Conservation (phyloP, 2,797 vertebrate genomes). For the Silurus lanzhouensis region DNA sequence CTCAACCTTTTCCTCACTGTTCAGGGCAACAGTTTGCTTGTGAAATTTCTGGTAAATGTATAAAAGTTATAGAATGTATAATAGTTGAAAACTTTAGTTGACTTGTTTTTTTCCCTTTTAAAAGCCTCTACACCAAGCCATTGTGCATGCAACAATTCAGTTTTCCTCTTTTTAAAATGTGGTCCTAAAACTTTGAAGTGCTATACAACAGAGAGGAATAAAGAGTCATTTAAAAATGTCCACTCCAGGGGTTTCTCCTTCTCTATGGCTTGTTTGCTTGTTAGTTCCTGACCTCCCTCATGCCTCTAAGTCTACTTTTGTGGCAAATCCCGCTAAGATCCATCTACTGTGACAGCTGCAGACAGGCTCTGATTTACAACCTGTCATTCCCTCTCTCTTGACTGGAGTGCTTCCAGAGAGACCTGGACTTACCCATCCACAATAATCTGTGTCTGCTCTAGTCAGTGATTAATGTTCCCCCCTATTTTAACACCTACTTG, state of each 20-base stretch:
- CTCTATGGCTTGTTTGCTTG: constrained; percentile 44
- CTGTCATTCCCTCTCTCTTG: constrained; percentile 63
- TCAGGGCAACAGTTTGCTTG: background rate
- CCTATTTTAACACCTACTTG: constrained; percentile 57
- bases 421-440: constrained; percentile 63
- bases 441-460: constrained; percentile 68
- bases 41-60: background rate
- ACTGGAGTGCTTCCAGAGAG: constrained; percentile 63
- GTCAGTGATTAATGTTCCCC: constrained; percentile 71
- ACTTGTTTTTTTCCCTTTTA: background rate
- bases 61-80: background rate
- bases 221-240: constrained; percentile 20
- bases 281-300: constrained; percentile 55
- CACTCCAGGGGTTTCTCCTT: constrained; percentile 26
- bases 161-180: background rate
- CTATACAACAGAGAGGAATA: constrained; percentile 11
- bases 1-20: background rate
- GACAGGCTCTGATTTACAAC: constrained; percentile 69
- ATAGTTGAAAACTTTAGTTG: background rate
- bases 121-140: background rate
- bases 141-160: background rate
- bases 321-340: constrained; percentile 63
- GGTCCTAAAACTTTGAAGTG: constrained; percentile 11
- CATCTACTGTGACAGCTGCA: constrained; percentile 47
- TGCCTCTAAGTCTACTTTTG: constrained; percentile 22